Conservation (phyloP, 2,113 vertebrate genomes). For the Lamprologus callipterus region DNA sequence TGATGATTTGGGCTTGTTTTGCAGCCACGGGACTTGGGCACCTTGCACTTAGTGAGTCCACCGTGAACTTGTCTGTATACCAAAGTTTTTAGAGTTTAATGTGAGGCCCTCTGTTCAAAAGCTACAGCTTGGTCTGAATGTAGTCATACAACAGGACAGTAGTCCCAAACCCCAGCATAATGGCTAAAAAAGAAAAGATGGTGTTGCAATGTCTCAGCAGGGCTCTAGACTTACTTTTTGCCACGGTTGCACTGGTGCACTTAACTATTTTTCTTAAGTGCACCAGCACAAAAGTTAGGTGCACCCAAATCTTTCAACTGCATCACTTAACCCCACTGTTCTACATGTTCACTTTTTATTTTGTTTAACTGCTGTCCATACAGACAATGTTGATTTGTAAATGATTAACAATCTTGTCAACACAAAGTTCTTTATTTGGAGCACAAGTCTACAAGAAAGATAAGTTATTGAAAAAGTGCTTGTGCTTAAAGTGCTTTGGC, state of each 20-base stretch:
- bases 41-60: background rate
- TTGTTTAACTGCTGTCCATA: background rate
- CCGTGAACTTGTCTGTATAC: background rate
- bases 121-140: background rate
- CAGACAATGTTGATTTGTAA: background rate
- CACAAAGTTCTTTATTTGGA: background rate
- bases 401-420: background rate
- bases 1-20: background rate
- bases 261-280: accelerated
- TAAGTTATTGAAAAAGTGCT: background rate
- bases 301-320: background rate
- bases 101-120: background rate
- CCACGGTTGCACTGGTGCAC: background rate
- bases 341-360: background rate
- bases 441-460: too few relatives aligned
- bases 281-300: background rate
- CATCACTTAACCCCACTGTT: background rate
- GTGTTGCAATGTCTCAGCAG: background rate
- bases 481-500: background rate
- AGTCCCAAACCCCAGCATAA: background rate
- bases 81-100: background rate
- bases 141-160: background rate
- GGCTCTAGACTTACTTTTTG: background rate
- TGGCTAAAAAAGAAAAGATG: background rate
- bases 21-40: background rate